Evolutionary conservation across 2,797 vertebrate species (phyloP).

Genomic region (Coracias cyanogaster): DNA sequence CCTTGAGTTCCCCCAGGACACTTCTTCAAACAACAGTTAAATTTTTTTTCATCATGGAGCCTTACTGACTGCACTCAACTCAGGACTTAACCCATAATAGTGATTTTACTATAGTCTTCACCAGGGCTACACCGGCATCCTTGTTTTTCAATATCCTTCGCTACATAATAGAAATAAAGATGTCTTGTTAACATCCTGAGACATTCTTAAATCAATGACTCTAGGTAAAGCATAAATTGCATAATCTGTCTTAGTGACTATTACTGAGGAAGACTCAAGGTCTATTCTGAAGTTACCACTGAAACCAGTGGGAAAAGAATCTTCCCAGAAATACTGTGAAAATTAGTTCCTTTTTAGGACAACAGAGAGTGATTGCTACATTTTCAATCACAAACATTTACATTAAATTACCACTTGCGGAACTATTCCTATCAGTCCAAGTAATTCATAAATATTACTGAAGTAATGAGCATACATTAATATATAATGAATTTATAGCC

Average conservation of each 20-base stretch:
- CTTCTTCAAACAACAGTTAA: background rate
- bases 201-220: background rate
- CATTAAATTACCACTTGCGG: background rate
- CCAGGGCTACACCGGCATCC: background rate
- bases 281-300: background rate
- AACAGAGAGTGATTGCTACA: background rate
- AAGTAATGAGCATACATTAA: slow-evolving; percentile 7
- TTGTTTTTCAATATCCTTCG: background rate
- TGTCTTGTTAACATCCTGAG: background rate
- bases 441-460: background rate
- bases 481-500: background rate
- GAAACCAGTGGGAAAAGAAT: background rate
- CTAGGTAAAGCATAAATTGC: background rate
- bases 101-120: background rate
- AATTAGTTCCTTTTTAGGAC: background rate
- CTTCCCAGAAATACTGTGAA: background rate
- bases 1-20: background rate
- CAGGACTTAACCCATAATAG: background rate
- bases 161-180: background rate
- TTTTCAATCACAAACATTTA: background rate
- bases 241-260: background rate
- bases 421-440: background rate
- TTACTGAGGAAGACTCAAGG: background rate
- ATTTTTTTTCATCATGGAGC: background rate
- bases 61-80: background rate